A percentile compares a stretch with the other conserved stretches of the same genome.
Evolutionary conservation across 2,797 vertebrate genomes (phyloP).

Genomic region (Molothrus aeneus): DNA sequence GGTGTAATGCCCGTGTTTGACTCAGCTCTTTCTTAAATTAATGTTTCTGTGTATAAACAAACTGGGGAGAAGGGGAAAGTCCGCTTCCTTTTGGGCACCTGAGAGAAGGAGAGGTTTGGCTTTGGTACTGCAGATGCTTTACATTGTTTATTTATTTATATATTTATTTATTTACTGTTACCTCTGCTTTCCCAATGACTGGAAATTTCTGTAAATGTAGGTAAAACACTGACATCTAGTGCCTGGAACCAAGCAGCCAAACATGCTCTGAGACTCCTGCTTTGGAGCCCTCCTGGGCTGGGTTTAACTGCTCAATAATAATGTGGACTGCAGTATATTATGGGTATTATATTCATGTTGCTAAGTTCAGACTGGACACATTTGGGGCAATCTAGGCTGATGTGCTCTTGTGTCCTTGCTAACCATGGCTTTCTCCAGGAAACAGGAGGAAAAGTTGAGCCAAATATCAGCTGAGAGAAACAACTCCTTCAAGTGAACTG

Average conservation of each 20-base stretch:
- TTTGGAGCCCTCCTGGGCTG: neutral
- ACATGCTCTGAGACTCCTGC: neutral
- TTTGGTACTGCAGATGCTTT: neutral
- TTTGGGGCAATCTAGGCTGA: neutral
- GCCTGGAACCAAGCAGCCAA: slow-evolving; percentile 45
- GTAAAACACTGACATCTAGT: slow-evolving; percentile 81
- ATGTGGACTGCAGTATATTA: neutral
- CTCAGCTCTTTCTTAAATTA: neutral
- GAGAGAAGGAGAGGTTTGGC: neutral
- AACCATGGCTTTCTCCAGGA: neutral
- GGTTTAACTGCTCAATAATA: neutral
- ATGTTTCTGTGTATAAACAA: neutral
- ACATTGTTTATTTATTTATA: neutral
- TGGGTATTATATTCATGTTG: neutral
- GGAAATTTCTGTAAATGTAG: slow-evolving; percentile 13
- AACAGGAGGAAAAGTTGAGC: neutral
- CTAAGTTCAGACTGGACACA: neutral
- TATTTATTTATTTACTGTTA: neutral
- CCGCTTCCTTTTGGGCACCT: rapidly evolving
- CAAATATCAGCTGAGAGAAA: neutral
- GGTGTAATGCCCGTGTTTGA: neutral
- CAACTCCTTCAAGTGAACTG: neutral
- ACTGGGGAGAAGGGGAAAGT: neutral
- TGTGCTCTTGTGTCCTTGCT: neutral
- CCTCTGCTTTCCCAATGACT: neutral